A percentile compares a stretch with the other conserved stretches of the same genome.
phyloP scores from a whole-genome alignment of 92 coral and sea anemone genomes.

The Phenganax stokvisi region DNA sequence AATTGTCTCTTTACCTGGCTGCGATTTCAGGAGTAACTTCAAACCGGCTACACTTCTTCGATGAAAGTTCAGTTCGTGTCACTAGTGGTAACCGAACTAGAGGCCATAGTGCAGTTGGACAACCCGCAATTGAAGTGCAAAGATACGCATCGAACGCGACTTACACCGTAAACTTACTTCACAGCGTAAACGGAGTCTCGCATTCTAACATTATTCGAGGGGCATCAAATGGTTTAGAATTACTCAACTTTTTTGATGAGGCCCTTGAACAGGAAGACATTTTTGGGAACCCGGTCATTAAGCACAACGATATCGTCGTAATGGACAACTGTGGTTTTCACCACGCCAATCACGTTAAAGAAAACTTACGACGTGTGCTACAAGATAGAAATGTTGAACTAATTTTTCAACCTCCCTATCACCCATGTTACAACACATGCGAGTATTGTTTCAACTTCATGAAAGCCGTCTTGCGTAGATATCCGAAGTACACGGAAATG shows the following conservation, averaged over 20 bases:
- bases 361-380: slow-evolving; percentile 43
- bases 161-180: slow-evolving; percentile 41
- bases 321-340: slow-evolving; percentile 57
- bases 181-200: slow-evolving; percentile 35
- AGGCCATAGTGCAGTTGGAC: slow-evolving; percentile 26
- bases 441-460: slow-evolving; percentile 31
- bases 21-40: not conserved
- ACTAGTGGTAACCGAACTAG: slow-evolving; percentile 35
- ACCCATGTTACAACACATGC: slow-evolving; percentile 43
- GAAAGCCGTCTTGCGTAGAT: not conserved
- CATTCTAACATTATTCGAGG: slow-evolving; percentile 35
- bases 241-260: slow-evolving; percentile 38
- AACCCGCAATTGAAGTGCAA: slow-evolving; percentile 39
- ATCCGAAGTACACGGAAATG: not conserved
- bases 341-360: slow-evolving; percentile 54
- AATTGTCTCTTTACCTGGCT: slow-evolving; percentile 8
- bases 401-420: slow-evolving; percentile 51
- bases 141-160: slow-evolving; percentile 42
- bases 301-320: slow-evolving; percentile 38
- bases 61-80: slow-evolving; percentile 37
- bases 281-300: slow-evolving; percentile 47
- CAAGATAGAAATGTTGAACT: slow-evolving; percentile 24
- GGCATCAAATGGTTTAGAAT: slow-evolving; percentile 39
- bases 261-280: slow-evolving; percentile 40
- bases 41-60: slow-evolving; percentile 37